These are phyloP conservation scores for Eclectus roratus DNA, from an alignment of 2,113 vertebrate species.

Conservation along the genomic window DNA sequence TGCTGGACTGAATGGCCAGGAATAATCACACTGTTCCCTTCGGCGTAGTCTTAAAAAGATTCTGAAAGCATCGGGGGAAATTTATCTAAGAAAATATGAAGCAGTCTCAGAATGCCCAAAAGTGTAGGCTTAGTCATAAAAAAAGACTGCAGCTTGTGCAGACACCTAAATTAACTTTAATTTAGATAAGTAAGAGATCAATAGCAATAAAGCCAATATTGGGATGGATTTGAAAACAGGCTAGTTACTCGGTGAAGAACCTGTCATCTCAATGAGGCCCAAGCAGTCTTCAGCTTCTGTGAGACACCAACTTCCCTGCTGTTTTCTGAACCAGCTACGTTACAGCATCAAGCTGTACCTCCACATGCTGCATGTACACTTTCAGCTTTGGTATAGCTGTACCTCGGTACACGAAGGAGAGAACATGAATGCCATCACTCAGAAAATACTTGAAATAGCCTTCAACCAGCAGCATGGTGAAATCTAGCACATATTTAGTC, in stretches of 20 bases:
- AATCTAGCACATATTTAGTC: not conserved
- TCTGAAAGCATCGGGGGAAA: not conserved
- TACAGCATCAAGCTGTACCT: not conserved
- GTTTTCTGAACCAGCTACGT: not conserved
- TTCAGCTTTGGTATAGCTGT: not conserved
- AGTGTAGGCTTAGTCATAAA: not conserved
- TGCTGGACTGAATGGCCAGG: not conserved
- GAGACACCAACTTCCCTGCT: not conserved
- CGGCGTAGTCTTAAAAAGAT: constrained; percentile 7
- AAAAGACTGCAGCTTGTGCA: not conserved
- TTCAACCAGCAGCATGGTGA: not conserved
- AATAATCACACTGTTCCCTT: not conserved
- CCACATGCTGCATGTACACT: not conserved
- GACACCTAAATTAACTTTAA: constrained; percentile 34
- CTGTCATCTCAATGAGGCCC: not conserved
- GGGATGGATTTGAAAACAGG: constrained; percentile 9
- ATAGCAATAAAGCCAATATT: constrained; percentile 22
- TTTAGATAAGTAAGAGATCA: constrained; percentile 24
- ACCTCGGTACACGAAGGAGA: not conserved
- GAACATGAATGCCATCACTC: rapidly evolving
- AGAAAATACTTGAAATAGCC: not conserved
- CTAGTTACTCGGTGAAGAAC: not conserved
- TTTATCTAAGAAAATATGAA: not conserved
- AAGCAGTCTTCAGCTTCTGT: not conserved
- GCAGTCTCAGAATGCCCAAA: not conserved